Base-by-base conservation (phyloP, 2,888 invertebrate genomes). In the Metopia argyrocephala region DNA sequence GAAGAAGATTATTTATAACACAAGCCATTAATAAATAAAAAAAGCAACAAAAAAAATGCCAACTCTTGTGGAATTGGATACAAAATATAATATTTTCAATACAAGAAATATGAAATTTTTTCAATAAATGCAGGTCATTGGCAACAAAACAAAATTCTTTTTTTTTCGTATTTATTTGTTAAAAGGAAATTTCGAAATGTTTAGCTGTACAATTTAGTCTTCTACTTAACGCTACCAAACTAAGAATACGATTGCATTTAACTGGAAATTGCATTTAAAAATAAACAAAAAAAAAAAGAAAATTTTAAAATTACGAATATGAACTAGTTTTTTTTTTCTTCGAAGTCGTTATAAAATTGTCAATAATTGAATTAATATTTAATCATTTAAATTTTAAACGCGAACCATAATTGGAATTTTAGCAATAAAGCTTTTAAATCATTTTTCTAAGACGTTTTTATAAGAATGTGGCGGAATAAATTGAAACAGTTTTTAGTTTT, bases 61-160 rank as follows among this genome's bases (percentile, higher is more conserved):
- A 66, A 73, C 27, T 73, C 46, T 56, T 56, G 23, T 56, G 46
- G 31, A 66, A 78, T 68, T 66, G 20, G 38, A 62, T 69, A 69
- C 46, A 54, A 46, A 56, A 27, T 2, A 45, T 52, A 1, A 18
- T 70, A 25, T 61, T 15, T 66, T 54, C 31, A 46, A 54, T 65
- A 18, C 50, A 46, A 28, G 27, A 54, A 76, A 54, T n/a, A 46
- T 45, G 52, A 48, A 54, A 64, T 48, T 38, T 48, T 25, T 20
- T 25, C 15, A 54, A 52, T 46, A 28, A 70, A 71, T 65, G 9
- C 48, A 48, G 71, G 78, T 28, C 54, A 66, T 31, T n/a, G n/a
- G n/a, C n/a, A n/a, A n/a, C n/a, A n/a, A n/a, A n/a, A n/a, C n/a
- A n/a, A n/a, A n/a, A n/a, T n/a, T n/a, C n/a, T n/a, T n/a, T n/a